Evolutionary conservation across 2,888 invertebrate genomes (phyloP).

Genomic region (Latrodectus elegans): DNA sequence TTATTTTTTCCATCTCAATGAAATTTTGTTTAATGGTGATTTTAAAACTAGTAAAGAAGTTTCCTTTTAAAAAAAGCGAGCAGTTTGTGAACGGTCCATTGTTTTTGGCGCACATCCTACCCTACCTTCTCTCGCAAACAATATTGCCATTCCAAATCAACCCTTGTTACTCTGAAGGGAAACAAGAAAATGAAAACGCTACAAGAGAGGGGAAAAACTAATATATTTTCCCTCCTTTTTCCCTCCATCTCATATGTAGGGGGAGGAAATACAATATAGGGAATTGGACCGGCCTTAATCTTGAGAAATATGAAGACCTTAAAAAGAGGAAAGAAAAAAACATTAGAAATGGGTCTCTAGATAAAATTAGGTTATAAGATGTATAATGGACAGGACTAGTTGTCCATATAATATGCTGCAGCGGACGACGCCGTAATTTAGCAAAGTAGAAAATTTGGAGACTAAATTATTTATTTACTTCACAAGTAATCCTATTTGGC

Average conservation of each 20-base stretch:
- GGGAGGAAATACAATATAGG: conserved; percentile 54
- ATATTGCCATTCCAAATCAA: conserved; percentile 65
- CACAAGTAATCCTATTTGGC: conserved; percentile 57
- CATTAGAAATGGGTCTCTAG: conserved; percentile 41
- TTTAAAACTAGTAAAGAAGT: too few species aligned
- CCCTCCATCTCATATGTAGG: background rate
- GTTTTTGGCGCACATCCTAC: conserved; percentile 2
- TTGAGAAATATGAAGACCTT: conserved; percentile 64
- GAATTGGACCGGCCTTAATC: conserved; percentile 64
- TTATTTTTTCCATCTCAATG: too few species aligned
- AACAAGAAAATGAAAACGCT: conserved; percentile 66
- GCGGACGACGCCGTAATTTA: conserved; percentile 28
- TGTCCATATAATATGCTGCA: background rate
- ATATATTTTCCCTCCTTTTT: conserved; percentile 63
- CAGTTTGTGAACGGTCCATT: conserved; percentile 51
- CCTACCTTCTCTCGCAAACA: conserved; percentile 40
- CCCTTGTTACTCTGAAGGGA: conserved; percentile 61
- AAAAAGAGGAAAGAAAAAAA: conserved; percentile 35
- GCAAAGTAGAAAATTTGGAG: conserved; percentile 52
- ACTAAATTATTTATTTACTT: conserved; percentile 62
- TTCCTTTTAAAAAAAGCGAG: too few species aligned
- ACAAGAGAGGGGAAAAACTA: conserved; percentile 65
- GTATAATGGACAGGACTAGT: conserved; percentile 57
- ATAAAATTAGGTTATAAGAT: conserved; percentile 65
- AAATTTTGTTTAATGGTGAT: too few species aligned